Evolutionary conservation across 2,888 invertebrate species (phyloP).

Genomic region (Phasia obesa): DNA sequence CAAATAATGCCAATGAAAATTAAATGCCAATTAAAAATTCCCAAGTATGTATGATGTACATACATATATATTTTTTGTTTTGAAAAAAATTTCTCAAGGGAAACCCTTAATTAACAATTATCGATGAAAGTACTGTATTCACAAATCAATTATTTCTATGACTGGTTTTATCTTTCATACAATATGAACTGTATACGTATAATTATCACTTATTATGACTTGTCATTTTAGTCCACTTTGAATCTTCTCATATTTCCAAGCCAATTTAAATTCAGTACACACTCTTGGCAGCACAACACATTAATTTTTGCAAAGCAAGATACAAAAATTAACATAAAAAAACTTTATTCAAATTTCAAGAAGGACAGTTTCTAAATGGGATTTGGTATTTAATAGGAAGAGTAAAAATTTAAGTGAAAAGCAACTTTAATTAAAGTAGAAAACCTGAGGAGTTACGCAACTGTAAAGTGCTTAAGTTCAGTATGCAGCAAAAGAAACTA

Average conservation of each 20-base stretch:
- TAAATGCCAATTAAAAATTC: too few species aligned
- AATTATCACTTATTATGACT: slow-evolving; percentile 26
- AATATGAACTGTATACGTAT: slow-evolving; percentile 8
- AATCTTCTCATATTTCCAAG: not conserved
- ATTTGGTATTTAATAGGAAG: too few species aligned
- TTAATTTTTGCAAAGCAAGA: slow-evolving; percentile 4
- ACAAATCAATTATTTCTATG: slow-evolving; percentile 64
- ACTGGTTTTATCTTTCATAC: slow-evolving; percentile 26
- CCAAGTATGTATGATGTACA: too few species aligned
- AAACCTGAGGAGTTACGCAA: too few species aligned
- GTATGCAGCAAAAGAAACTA: too few species aligned
- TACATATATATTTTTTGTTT: not conserved
- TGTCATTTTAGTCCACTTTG: slow-evolving; percentile 28
- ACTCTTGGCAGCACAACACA: slow-evolving; percentile 14
- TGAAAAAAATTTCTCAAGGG: not conserved
- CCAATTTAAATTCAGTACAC: slow-evolving; percentile 61
- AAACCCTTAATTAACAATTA: not conserved
- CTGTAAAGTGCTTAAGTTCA: too few species aligned
- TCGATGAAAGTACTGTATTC: not conserved
- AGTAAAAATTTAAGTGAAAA: too few species aligned
- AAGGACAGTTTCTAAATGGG: too few species aligned
- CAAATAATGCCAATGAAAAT: too few species aligned
- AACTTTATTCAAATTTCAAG: too few species aligned
- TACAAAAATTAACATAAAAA: not conserved
- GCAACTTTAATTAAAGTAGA: too few species aligned